phyloP scores from a whole-genome alignment of 2,888 invertebrate genomes.

The Cheilosia variabilis region DNA sequence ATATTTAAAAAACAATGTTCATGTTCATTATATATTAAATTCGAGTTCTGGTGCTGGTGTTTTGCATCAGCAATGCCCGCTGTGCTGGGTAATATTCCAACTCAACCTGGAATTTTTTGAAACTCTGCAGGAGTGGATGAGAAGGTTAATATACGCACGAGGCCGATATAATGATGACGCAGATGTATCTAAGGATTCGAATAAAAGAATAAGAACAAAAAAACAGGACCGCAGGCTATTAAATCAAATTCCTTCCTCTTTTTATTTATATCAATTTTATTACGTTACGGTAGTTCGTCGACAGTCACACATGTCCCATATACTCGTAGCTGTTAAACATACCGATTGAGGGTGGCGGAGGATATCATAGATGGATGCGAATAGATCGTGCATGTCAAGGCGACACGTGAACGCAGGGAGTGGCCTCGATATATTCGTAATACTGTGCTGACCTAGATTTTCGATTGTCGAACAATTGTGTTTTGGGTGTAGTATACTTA shows the following conservation, averaged over 20 bases:
- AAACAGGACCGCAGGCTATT: constrained; percentile 27
- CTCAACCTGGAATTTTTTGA: constrained; percentile 49
- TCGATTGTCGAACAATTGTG: background rate
- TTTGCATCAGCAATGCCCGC: background rate
- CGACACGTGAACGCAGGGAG: constrained; percentile 55
- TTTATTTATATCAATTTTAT: constrained; percentile 6
- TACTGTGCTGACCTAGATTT: constrained; percentile 55
- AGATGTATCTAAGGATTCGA: constrained; percentile 23
- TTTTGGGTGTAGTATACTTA: background rate
- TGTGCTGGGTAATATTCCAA: constrained; percentile 42
- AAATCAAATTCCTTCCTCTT: constrained; percentile 43
- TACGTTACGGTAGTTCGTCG: background rate
- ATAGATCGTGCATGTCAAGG: constrained; percentile 55
- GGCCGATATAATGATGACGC: background rate
- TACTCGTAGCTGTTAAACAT: constrained; percentile 26
- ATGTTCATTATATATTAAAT: constrained; percentile 54
- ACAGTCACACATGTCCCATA: constrained; percentile 22
- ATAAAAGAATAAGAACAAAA: background rate
- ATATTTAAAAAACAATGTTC: constrained; percentile 43
- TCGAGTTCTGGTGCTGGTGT: constrained; percentile 21
- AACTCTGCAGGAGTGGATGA: constrained; percentile 28
- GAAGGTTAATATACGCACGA: constrained; percentile 12
- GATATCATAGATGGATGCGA: constrained; percentile 10
- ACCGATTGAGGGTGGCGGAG: constrained; percentile 54
- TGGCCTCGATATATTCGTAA: constrained; percentile 24